These are phyloP conservation scores for Nowickia ferox DNA, from an alignment of 2,888 invertebrate species.

Conservation along the genomic window DNA sequence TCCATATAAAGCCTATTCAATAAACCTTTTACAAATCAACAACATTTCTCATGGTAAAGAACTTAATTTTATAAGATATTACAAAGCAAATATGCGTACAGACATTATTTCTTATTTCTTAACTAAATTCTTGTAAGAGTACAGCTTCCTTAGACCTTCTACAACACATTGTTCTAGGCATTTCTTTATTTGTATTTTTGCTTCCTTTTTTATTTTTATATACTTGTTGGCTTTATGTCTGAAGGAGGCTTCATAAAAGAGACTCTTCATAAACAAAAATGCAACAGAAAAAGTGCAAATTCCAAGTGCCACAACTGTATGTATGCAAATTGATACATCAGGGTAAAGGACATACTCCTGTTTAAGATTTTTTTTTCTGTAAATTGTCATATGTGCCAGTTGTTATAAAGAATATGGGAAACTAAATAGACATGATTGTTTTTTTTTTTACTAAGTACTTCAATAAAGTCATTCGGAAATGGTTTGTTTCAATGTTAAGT, in stretches of 20 bases:
- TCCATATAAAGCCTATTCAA: too few relatives aligned
- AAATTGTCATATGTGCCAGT: background rate
- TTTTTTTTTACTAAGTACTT: too few relatives aligned
- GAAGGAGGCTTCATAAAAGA: slow-evolving; percentile 58
- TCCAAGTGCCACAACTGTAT: slow-evolving; percentile 46
- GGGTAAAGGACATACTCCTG: slow-evolving; percentile 47
- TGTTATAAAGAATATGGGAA: background rate
- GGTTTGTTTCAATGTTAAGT: too few relatives aligned
- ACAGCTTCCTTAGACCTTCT: too few relatives aligned
- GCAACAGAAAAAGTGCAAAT: slow-evolving; percentile 4
- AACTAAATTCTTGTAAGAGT: too few relatives aligned
- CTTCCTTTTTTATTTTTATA: background rate
- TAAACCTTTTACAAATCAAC: too few relatives aligned
- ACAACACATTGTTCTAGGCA: slow-evolving; percentile 23
- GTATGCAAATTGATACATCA: slow-evolving; percentile 56
- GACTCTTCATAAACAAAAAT: slow-evolving; percentile 58
- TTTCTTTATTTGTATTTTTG: background rate
- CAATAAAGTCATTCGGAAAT: too few relatives aligned
- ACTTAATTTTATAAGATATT: too few relatives aligned
- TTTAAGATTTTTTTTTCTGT: slow-evolving; percentile 22
- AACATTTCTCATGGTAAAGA: too few relatives aligned
- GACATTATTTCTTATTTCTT: too few relatives aligned
- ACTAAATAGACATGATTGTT: too few relatives aligned
- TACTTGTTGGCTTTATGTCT: slow-evolving; percentile 49
- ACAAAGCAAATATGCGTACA: too few relatives aligned